A percentile compares a stretch with the other conserved stretches of the same genome.
phyloP scores from a whole-genome alignment of 2,797 vertebrate genomes.

The Lacerta viridis region DNA sequence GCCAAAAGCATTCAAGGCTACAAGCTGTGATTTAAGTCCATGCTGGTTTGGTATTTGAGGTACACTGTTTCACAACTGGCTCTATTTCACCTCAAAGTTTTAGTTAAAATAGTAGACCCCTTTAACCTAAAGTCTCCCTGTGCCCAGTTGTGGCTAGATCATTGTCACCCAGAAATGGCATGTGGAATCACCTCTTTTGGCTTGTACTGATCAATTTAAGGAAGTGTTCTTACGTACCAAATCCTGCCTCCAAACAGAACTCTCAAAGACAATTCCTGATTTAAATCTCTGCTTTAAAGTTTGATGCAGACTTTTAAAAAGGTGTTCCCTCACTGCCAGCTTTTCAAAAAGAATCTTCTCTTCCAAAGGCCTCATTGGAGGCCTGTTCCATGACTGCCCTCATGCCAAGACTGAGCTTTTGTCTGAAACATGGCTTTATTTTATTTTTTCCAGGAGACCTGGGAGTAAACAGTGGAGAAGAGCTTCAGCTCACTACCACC shows the following conservation, averaged over 20 bases:
- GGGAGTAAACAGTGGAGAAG: conserved; percentile 89
- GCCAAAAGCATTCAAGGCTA: no score
- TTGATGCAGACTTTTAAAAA: not conserved
- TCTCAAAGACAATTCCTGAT: not conserved
- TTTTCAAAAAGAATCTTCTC: not conserved
- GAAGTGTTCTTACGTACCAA: not conserved
- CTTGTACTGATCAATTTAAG: not conserved
- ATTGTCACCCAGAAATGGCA: not conserved
- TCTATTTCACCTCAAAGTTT: no score
- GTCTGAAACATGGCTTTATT: conserved; percentile 17
- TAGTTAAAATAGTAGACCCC: no score
- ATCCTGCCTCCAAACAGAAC: not conserved
- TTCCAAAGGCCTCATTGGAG: not conserved
- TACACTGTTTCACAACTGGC: no score
- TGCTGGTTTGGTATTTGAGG: no score
- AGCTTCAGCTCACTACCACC: conserved; percentile 95
- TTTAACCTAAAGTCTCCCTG: no score
- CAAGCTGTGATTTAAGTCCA: no score
- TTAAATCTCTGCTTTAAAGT: not conserved
- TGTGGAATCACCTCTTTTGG: not conserved
- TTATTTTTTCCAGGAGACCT: conserved; percentile 83
- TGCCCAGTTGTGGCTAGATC: not conserved
- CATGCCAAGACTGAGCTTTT: accelerated
- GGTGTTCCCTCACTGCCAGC: not conserved
- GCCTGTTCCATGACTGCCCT: not conserved